These are phyloP conservation scores for Paelopatides confundens DNA, from an alignment of 53 echinoderm and acorn worm genomes.

Conservation along the genomic window DNA sequence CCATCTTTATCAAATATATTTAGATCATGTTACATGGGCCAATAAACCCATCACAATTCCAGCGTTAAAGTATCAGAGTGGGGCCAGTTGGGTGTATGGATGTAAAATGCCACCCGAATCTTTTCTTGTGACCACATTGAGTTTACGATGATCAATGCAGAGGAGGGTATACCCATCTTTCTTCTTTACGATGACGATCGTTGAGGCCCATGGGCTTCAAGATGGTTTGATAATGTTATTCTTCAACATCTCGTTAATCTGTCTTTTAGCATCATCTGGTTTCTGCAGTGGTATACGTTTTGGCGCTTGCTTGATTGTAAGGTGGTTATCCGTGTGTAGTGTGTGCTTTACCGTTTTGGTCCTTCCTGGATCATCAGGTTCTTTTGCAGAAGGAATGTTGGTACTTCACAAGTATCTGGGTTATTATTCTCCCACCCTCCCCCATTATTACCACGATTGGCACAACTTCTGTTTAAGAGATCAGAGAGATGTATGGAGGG, in stretches of 20 bases:
- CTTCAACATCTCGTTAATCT: slow-evolving; percentile 39
- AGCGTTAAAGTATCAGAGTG: no score
- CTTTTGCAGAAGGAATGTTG: no score
- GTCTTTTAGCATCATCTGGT: slow-evolving; percentile 33
- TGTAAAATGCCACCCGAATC: no score
- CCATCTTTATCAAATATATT: no score
- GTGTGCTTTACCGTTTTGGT: slow-evolving; percentile 41
- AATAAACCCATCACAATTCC: no score
- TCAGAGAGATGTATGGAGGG: no score
- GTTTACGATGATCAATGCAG: neutral
- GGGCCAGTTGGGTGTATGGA: no score
- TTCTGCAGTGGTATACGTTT: slow-evolving; percentile 53
- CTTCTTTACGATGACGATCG: neutral
- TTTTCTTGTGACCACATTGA: neutral
- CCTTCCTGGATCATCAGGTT: slow-evolving; percentile 48
- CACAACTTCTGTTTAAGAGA: no score
- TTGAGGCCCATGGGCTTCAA: neutral
- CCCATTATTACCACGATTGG: no score
- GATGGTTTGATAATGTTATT: slow-evolving; percentile 54
- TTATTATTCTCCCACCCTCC: no score
- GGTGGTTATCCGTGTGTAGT: slow-evolving; percentile 14
- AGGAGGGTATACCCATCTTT: neutral
- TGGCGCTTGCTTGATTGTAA: slow-evolving; percentile 50
- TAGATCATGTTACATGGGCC: no score
- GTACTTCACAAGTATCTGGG: no score